Evolutionary conservation across 2,888 invertebrate species (phyloP), one percentile per base, ranked within the genome.

Genomic region (Parthenolecanium corni): DNA sequence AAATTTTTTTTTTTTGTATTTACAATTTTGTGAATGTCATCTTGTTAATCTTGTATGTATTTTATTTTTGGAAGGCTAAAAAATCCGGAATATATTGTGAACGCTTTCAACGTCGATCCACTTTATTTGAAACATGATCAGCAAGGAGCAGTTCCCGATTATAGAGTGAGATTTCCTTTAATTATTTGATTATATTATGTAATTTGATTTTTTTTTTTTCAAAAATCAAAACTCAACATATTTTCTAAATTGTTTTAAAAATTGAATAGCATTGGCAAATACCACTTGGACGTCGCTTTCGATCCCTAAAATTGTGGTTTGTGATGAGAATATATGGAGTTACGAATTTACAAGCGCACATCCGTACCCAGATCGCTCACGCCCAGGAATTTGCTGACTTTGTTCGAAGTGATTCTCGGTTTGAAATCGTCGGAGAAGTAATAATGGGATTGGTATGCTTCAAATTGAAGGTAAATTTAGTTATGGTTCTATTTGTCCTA

Each of bases 81-180:
- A 71, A 83, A 90, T 71, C 89, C 90, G 66, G 81, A 85, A 53
- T 88, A 89, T 79, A 81, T 98, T 62, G 88, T 95, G 0, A 87
- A 93, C 70, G 95, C 97, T 0, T 90, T 98, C 74, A 96, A 94
- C 69, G 96, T 98, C 0, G 96, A 98, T 75, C 97, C 97, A 0
- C 77, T 96, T 0, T 98, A 98, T 71, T 77, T 98, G 66, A 93
- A 95, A 73, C 95, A 98, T 72, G 91, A 91, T 65, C 85, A 86
- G 75, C 91, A 92, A 72, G 89, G 89, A 12, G 81, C 85, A 2
- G 89, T 87, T 0, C 92, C 92, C 0, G 96, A 96, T 73, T 94
- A 95, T 72, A 83, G 95, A 70, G 81, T 81, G 72, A 72, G 73
- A 69, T 23, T 20, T 14, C 18, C 20, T 2, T 46, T 18, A 20